These are phyloP conservation scores for Eulemur coronatus DNA, from an alignment of 2,797 vertebrate genomes.

Conservation along the genomic window DNA sequence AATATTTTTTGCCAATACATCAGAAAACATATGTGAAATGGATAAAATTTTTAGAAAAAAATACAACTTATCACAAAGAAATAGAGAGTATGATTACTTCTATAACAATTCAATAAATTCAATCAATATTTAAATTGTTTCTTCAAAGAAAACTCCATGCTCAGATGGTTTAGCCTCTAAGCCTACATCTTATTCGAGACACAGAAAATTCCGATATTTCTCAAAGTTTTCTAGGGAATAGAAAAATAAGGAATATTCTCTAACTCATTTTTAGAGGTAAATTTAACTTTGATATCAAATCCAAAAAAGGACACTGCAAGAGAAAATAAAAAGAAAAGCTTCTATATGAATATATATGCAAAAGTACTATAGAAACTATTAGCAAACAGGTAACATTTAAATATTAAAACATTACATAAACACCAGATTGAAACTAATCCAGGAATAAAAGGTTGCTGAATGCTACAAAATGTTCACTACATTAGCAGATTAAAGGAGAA, in stretches of 20 bases:
- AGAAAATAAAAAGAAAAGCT: neutral
- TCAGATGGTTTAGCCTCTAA: neutral
- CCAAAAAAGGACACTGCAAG: neutral
- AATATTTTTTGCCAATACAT: neutral
- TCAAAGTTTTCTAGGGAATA: neutral
- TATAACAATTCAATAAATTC: neutral
- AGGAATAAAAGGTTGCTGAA: neutral
- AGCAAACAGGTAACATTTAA: neutral
- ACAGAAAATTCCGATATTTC: neutral
- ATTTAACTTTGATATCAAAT: neutral
- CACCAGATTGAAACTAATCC: neutral
- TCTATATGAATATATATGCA: neutral
- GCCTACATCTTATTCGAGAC: neutral
- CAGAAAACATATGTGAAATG: neutral
- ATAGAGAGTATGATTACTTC: neutral
- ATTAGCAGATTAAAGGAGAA: neutral
- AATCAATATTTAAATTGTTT: neutral
- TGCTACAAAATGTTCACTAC: neutral
- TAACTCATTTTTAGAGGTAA: neutral
- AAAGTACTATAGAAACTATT: neutral
- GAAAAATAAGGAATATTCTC: neutral
- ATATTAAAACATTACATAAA: neutral
- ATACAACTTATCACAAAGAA: neutral
- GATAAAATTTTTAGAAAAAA: neutral
- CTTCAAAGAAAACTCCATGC: neutral